These are phyloP conservation scores for Drosophila repleta DNA, from an alignment of 1,140 invertebrate species.

Conservation along the genomic window DNA sequence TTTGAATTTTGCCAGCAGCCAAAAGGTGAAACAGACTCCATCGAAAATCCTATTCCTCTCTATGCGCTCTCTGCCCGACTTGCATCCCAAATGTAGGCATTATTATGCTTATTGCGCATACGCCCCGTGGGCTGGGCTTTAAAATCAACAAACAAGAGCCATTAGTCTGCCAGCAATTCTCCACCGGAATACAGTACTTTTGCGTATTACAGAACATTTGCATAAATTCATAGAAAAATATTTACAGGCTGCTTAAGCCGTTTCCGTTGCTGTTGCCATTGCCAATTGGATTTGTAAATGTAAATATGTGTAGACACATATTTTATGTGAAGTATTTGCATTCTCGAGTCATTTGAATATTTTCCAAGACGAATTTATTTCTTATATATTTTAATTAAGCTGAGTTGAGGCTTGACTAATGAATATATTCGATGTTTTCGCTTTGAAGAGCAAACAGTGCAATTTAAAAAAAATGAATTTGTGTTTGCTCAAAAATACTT, in stretches of 20 bases:
- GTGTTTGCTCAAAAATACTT: too few relatives aligned
- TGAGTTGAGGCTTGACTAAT: too few relatives aligned
- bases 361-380: background rate
- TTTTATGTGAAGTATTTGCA: constrained; percentile 18
- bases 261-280: too few relatives aligned
- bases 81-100: constrained; percentile 26
- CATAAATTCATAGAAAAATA: constrained; percentile 71
- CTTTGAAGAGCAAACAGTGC: too few relatives aligned
- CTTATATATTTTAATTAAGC: background rate
- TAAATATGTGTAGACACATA: constrained; percentile 9
- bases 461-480: too few relatives aligned
- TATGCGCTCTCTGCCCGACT: background rate
- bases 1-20: constrained; percentile 4
- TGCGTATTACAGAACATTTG: constrained; percentile 60
- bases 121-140: constrained; percentile 16
- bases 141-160: constrained; percentile 11
- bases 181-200: constrained; percentile 26
- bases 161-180: constrained; percentile 53
- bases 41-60: constrained; percentile 29
- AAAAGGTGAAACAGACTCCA: constrained; percentile 6
- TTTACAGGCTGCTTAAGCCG: constrained; percentile 56
- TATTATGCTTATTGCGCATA: constrained; percentile 57
- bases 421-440: too few relatives aligned
- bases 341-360: background rate
- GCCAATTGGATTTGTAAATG: constrained; percentile 49